Conservation (phyloP, 2,113 vertebrate genomes). For the Orthonyx spaldingii region DNA sequence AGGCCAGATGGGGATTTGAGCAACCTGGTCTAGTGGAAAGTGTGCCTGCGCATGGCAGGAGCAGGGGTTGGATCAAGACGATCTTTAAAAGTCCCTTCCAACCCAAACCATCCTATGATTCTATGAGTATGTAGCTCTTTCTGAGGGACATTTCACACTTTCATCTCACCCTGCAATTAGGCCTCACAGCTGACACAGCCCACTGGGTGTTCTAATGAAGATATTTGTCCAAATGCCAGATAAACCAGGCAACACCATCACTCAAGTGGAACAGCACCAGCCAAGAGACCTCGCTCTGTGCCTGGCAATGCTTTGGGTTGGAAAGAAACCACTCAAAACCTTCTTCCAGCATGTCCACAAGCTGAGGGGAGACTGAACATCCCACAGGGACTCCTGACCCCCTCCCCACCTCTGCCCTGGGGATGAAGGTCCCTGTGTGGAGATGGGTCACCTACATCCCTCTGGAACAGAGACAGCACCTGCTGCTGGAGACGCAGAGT, state of each 20-base stretch:
- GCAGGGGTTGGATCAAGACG: rapidly evolving
- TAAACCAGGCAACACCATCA: rapidly evolving
- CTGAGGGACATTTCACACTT: not conserved
- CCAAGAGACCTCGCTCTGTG: rapidly evolving
- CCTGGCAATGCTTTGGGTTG: not conserved
- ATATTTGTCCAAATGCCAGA: not conserved
- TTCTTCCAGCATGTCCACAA: not conserved
- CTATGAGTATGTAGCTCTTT: not conserved
- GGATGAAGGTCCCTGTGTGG: not conserved
- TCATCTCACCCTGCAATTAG: not conserved
- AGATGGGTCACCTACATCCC: not conserved
- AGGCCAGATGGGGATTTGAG: not conserved
- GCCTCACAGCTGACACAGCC: not conserved
- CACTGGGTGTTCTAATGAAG: not conserved
- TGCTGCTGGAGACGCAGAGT: not conserved
- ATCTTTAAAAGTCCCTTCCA: not conserved
- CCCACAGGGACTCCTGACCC: not conserved
- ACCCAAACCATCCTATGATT: not conserved
- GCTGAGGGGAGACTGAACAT: not conserved
- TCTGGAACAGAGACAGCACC: not conserved
- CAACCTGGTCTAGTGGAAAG: not conserved
- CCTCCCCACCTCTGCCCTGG: not conserved
- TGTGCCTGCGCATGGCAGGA: not conserved
- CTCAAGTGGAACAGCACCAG: rapidly evolving
- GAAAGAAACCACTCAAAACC: not conserved